Evolutionary conservation across 2,888 invertebrate species (phyloP), one percentile per base, ranked within the genome.

Genomic region (Cerastis rubricosa): DNA sequence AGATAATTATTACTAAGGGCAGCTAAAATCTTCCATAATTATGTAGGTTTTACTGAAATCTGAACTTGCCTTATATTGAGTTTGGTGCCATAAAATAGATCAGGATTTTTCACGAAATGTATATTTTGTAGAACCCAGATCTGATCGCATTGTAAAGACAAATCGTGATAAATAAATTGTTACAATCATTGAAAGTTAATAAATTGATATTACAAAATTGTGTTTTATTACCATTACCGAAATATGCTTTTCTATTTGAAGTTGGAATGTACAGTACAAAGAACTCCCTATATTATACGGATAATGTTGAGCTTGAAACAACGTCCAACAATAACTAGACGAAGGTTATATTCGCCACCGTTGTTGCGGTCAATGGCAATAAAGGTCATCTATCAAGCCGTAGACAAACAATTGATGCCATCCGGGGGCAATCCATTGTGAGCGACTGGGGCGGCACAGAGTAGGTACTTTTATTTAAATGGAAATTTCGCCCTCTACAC

Each of bases 91-190:
- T 87, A 85, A 85, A 81, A 84, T 82, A 74, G 35, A 84, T 77
- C 67, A 0, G 29, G 51, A 76, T 74, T 88, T 76, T 85, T 88
- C 87, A 87, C 80, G 81, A 90, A 88, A 81, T 89, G 84, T 91
- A 86, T 89, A 88, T 90, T 90, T 90, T 91, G 83, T 90, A 91
- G 88, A 92, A 89, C 90, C 89, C 87, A 89, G 95, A 95, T 96
- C 95, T 94, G 95, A 95, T 91, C 88, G 91, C 90, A 91, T 91
- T 93, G 90, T 92, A 93, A 96, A 96, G 96, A 96, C 95, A 96
- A 95, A 94, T 93, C 94, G 94, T 96, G 95, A 95, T 96, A 95
- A 92, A 90, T 91, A 93, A 91, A 92, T 95, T 95, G 94, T 95
- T 96, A 94, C 78, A 92, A 93, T 91, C 90, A 92, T 94, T 93